Conservation (phyloP, 2,888 invertebrate species). For the Stomorhina lunata region DNA sequence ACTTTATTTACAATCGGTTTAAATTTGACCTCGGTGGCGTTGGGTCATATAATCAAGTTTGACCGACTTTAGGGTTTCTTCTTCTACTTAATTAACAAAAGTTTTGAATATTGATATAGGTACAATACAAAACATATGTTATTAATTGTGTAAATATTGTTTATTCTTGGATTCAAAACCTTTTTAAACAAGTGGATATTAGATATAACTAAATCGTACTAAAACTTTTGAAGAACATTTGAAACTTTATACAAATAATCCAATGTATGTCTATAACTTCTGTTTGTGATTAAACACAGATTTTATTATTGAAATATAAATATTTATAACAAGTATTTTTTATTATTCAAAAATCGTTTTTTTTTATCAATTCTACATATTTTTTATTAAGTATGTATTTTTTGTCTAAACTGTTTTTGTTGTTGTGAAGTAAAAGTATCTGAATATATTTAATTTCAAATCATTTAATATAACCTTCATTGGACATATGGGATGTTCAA, state of each 20-base stretch:
- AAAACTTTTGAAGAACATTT: not conserved
- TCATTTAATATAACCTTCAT: conserved; percentile 12
- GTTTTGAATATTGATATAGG: too few relatives aligned
- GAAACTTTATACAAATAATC: not conserved
- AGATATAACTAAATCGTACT: not conserved
- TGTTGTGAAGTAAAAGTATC: too few relatives aligned
- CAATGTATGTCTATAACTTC: conserved; percentile 11
- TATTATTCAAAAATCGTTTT: not conserved
- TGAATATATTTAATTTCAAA: conserved; percentile 17
- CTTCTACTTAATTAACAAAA: too few relatives aligned
- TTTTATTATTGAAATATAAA: conserved; percentile 9
- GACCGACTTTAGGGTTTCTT: too few relatives aligned
- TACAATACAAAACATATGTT: too few relatives aligned
- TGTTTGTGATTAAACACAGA: conserved; percentile 6
- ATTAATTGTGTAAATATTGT: not conserved
- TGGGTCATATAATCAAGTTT: too few relatives aligned
- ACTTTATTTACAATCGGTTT: too few relatives aligned
- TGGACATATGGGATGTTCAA: not conserved
- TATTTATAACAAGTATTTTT: not conserved
- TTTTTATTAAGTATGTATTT: too few relatives aligned
- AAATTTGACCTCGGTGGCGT: too few relatives aligned
- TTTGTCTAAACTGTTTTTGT: too few relatives aligned
- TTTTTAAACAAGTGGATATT: not conserved
- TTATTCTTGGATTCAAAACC: not conserved
- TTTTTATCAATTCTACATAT: not conserved